A percentile compares a stretch with the other conserved stretches of the same genome.
Evolutionary conservation across 2,797 vertebrate species (phyloP).

Genomic region (Acanthornis magna): DNA sequence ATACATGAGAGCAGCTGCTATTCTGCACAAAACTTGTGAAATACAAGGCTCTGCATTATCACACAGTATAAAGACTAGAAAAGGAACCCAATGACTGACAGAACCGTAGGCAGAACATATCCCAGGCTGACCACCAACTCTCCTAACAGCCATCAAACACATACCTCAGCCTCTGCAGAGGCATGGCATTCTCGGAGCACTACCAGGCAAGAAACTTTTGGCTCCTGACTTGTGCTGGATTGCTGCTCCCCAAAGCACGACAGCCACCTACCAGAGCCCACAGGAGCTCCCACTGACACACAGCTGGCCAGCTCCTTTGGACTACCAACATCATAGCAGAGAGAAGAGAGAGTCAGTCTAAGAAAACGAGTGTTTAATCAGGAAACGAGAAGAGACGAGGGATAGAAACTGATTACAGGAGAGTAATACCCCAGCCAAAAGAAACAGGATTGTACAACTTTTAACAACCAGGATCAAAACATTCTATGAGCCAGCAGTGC

Average conservation of each 20-base stretch:
- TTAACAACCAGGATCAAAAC: conserved; percentile 38
- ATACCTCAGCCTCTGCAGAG: background rate
- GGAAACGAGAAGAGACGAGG: conserved; percentile 68
- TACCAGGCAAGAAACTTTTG: background rate
- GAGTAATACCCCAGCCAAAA: conserved; percentile 63
- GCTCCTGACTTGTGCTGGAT: background rate
- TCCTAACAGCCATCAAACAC: background rate
- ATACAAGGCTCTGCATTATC: background rate
- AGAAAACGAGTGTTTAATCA: conserved; percentile 75
- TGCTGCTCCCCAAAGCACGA: background rate
- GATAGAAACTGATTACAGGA: conserved; percentile 72
- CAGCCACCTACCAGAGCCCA: background rate
- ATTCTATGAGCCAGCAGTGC: conserved; percentile 18
- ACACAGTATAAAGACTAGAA: background rate
- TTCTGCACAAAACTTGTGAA: background rate
- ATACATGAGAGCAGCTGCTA: background rate
- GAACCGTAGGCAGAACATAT: background rate
- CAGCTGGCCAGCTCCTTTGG: background rate
- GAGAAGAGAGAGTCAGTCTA: conserved; percentile 65
- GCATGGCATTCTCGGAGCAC: background rate
- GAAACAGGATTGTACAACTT: conserved; percentile 65
- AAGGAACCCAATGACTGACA: background rate
- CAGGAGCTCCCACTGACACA: background rate
- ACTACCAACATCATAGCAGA: conserved; percentile 25
- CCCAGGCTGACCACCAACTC: background rate